These are phyloP conservation scores for Tetragnatha versicolor DNA, from an alignment of 1,140 invertebrate species.

Conservation along the genomic window DNA sequence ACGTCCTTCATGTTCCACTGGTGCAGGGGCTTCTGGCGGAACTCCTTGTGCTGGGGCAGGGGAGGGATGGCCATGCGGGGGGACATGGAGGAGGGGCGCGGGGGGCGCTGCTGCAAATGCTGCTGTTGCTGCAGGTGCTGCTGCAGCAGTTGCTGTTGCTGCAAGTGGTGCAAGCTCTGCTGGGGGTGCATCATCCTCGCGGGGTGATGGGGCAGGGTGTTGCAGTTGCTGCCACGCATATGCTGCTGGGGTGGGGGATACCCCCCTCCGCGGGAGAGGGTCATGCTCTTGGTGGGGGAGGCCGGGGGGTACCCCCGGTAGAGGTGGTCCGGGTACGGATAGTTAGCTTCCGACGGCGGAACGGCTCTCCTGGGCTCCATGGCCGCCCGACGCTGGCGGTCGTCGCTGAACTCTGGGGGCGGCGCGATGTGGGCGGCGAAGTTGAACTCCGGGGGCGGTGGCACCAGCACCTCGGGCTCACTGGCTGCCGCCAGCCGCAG, in stretches of 20 bases:
- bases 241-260: slow-evolving; percentile 45
- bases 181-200: slow-evolving; percentile 36
- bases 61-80: slow-evolving; percentile 34
- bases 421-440: slow-evolving; percentile 42
- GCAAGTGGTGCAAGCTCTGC: slow-evolving; percentile 12
- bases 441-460: slow-evolving; percentile 59
- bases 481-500: slow-evolving; percentile 57
- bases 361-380: slow-evolving; percentile 19
- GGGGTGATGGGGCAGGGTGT: slow-evolving; percentile 39
- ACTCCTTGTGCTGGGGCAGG: slow-evolving; percentile 58
- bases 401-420: slow-evolving; percentile 57
- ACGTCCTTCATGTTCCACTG: slow-evolving; percentile 68
- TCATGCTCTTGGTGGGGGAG: slow-evolving; percentile 46
- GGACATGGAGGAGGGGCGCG: not conserved
- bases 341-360: slow-evolving; percentile 22
- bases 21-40: slow-evolving; percentile 62
- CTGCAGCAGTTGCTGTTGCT: slow-evolving; percentile 9
- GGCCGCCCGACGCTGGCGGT: slow-evolving; percentile 35
- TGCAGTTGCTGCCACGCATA: slow-evolving; percentile 43
- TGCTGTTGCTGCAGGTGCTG: slow-evolving; percentile 16
- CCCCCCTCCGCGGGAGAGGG: slow-evolving; percentile 28
- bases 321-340: slow-evolving; percentile 42
- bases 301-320: slow-evolving; percentile 42
- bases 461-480: slow-evolving; percentile 58
- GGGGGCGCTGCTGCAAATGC: slow-evolving; percentile 5